These are phyloP conservation scores for Drosophila navojoa DNA, from an alignment of 1,140 invertebrate species.

Conservation along the genomic window DNA sequence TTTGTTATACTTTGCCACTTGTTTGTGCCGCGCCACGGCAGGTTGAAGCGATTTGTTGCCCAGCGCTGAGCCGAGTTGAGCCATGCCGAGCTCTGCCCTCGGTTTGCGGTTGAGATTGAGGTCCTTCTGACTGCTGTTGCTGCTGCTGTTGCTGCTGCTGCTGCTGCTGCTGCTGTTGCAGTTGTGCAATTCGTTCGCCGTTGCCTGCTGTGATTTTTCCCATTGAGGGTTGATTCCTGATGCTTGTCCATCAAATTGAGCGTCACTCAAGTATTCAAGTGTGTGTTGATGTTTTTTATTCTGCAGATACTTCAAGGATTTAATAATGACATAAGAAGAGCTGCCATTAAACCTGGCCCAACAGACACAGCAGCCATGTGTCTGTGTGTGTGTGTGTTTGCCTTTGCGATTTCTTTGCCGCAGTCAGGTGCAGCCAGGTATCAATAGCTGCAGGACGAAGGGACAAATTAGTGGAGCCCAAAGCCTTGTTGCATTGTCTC, in stretches of 20 bases:
- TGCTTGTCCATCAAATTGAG: conserved; percentile 77
- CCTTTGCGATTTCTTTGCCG: conserved; percentile 52
- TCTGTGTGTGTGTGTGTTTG: conserved; percentile 67
- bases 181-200: conserved; percentile 55
- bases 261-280: conserved; percentile 77
- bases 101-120: conserved; percentile 36
- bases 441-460: conserved; percentile 36
- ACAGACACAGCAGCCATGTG: conserved; percentile 7
- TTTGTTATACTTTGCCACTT: conserved; percentile 58
- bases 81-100: conserved; percentile 11
- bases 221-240: conserved; percentile 61
- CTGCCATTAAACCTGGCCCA: conserved; percentile 61
- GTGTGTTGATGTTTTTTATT: conserved; percentile 61
- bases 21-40: conserved; percentile 34
- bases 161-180: conserved; percentile 56
- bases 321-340: conserved; percentile 79
- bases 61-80: conserved; percentile 2
- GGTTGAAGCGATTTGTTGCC: conserved; percentile 64
- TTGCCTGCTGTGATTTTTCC: conserved; percentile 76
- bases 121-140: not conserved
- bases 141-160: conserved; percentile 31
- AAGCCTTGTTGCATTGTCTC: conserved; percentile 29
- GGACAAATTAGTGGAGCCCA: conserved; percentile 60
- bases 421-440: conserved; percentile 50
- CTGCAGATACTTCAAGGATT: conserved; percentile 75